Conservation (phyloP, 2,113 vertebrate species). For the Numida meleagris region DNA sequence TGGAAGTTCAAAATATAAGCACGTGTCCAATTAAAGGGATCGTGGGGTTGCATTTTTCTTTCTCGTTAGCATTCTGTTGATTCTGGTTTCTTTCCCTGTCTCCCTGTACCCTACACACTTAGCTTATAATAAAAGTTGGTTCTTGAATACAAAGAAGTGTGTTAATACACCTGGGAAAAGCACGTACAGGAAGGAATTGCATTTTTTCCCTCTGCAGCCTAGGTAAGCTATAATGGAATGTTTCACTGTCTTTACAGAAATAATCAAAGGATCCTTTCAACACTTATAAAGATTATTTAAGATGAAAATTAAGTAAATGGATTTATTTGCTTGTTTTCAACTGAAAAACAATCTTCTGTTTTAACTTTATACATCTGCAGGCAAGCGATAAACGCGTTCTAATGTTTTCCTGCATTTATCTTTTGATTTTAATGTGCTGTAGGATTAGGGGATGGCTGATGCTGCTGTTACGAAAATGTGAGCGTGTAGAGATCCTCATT, state of each 20-base stretch:
- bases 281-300: constrained; percentile 55
- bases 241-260: constrained; percentile 39
- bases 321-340: constrained; percentile 57
- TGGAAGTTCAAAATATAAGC: neutral
- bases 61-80: constrained; percentile 48
- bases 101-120: constrained; percentile 46
- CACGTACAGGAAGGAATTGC: constrained; percentile 23
- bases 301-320: constrained; percentile 58
- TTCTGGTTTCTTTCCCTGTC: constrained; percentile 52
- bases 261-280: constrained; percentile 48
- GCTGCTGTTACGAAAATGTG: constrained; percentile 39
- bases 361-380: constrained; percentile 61
- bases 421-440: constrained; percentile 44
- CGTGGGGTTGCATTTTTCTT: neutral
- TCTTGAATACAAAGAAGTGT: constrained; percentile 61
- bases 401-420: constrained; percentile 59
- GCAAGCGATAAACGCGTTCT: constrained; percentile 63
- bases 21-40: constrained; percentile 32
- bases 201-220: constrained; percentile 50
- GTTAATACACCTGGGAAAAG: constrained; percentile 54
- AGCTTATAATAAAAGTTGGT: constrained; percentile 52
- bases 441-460: constrained; percentile 67
- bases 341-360: constrained; percentile 49
- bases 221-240: constrained; percentile 20
- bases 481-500: constrained; percentile 59